Conservation (phyloP, 2,888 invertebrate genomes). For the Pasiphila rectangulata region DNA sequence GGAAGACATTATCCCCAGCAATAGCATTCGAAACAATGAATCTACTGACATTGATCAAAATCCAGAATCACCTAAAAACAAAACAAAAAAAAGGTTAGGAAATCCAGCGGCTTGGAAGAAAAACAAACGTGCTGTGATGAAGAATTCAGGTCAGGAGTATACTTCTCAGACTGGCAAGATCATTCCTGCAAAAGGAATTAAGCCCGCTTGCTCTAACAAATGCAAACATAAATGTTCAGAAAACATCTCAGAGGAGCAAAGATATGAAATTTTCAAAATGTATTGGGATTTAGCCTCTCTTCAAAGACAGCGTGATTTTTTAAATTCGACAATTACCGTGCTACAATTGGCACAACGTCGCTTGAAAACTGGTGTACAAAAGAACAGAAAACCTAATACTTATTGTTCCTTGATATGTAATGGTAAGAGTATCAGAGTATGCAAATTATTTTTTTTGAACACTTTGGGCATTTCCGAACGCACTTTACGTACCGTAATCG, state of each 20-base stretch:
- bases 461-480: conserved; percentile 1
- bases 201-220: not conserved
- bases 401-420: too few species aligned
- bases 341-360: conserved; percentile 4
- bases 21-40: too few species aligned
- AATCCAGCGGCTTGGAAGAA: too few species aligned
- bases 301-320: conserved; percentile 5
- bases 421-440: too few species aligned
- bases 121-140: too few species aligned
- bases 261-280: conserved; percentile 1
- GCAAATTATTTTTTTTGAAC: too few species aligned
- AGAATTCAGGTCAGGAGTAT: not conserved
- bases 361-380: not conserved
- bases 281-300: not conserved
- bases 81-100: too few species aligned
- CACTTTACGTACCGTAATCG: not conserved
- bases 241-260: conserved; percentile 1
- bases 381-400: conserved; percentile 7
- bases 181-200: conserved; percentile 1
- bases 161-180: not conserved
- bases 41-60: too few species aligned
- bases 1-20: too few species aligned
- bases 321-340: conserved; percentile 4
- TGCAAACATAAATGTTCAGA: not conserved
- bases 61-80: too few species aligned